These are phyloP conservation scores for Drosophila navojoa DNA, from an alignment of 1,140 invertebrate species.

Conservation along the genomic window DNA sequence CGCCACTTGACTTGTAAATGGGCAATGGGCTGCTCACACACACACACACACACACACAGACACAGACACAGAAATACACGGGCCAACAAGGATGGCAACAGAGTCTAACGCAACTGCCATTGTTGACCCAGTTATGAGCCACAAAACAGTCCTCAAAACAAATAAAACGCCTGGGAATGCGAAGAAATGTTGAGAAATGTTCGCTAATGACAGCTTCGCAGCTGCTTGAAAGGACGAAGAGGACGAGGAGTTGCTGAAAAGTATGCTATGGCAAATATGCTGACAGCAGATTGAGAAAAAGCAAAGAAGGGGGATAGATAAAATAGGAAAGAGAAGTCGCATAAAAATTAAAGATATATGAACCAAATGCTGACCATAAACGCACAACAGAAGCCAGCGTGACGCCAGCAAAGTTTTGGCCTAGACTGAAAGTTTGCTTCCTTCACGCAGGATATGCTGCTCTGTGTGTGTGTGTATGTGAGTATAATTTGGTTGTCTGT, in stretches of 20 bases:
- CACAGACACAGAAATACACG: no score
- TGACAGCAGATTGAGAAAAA: conserved; percentile 53
- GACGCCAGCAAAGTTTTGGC: conserved; percentile 66
- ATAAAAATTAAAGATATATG: conserved; percentile 79
- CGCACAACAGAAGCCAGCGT: conserved; percentile 48
- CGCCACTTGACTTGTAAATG: conserved; percentile 79
- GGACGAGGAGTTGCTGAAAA: conserved; percentile 56
- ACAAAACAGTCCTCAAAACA: conserved; percentile 66
- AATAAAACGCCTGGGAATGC: conserved; percentile 49
- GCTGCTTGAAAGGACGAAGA: background rate
- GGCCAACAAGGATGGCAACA: conserved; percentile 1
- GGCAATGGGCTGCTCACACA: conserved; percentile 46
- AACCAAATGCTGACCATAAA: conserved; percentile 52
- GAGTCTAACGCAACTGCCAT: conserved; percentile 37
- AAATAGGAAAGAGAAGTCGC: background rate
- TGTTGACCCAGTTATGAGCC: conserved; percentile 78
- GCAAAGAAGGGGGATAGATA: background rate
- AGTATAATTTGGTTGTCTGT: background rate
- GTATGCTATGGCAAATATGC: conserved; percentile 72
- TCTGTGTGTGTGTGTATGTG: background rate
- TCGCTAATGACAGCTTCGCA: conserved; percentile 71
- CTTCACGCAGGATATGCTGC: conserved; percentile 13
- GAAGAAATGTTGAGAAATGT: conserved; percentile 18
- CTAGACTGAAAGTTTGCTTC: conserved; percentile 43
- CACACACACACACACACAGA: background rate